Evolutionary conservation across 2,113 vertebrate genomes (phyloP).

Genomic region (Lontra canadensis): DNA sequence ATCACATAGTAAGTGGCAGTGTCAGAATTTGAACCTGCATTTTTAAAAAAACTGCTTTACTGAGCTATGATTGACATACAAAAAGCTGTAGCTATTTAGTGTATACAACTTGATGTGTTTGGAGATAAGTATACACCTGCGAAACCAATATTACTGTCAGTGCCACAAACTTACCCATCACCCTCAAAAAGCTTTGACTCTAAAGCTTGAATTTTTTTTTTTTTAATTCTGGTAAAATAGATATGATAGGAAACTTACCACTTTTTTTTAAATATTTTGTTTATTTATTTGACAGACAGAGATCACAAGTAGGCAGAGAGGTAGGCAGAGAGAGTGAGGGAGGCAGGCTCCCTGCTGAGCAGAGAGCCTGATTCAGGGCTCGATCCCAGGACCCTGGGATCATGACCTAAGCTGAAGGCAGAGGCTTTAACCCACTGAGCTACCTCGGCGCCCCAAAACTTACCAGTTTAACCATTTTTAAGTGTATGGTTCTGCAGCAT

Average conservation of each 20-base stretch:
- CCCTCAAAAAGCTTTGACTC: not conserved
- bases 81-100: not conserved
- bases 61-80: not conserved
- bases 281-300: too few relatives aligned
- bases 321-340: too few relatives aligned
- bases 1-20: not conserved
- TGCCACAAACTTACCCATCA: not conserved
- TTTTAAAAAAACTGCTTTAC: not conserved
- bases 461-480: not conserved
- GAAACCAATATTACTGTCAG: not conserved
- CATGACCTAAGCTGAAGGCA: too few relatives aligned
- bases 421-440: too few relatives aligned
- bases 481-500: not conserved
- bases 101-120: not conserved
- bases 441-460: not conserved
- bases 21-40: not conserved
- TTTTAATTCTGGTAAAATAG: not conserved
- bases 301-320: too few relatives aligned
- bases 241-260: not conserved
- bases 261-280: not conserved
- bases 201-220: not conserved
- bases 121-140: not conserved
- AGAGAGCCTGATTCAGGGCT: too few relatives aligned
- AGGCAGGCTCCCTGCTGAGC: too few relatives aligned
- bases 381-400: too few relatives aligned